phyloP scores from a whole-genome alignment of 2,797 vertebrate genomes.

The Cichlasoma orientale region DNA sequence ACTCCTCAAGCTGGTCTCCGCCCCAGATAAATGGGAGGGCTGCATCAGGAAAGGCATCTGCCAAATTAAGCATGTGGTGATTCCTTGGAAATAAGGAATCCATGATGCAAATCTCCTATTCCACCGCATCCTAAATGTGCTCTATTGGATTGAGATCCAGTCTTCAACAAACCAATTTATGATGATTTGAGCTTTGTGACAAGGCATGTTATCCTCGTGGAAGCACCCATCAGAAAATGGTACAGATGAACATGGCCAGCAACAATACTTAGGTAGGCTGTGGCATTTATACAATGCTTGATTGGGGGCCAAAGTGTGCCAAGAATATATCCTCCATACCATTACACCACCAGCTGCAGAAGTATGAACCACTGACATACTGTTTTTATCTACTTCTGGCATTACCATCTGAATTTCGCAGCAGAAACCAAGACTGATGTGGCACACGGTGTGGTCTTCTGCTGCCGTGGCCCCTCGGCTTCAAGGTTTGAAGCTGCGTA shows the following conservation, averaged over 20 bases:
- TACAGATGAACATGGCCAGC: background rate
- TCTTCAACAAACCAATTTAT: background rate
- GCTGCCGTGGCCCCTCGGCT: background rate
- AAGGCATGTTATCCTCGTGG: rapidly evolving
- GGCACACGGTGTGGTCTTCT: background rate
- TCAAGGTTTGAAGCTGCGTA: no score
- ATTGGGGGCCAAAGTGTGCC: background rate
- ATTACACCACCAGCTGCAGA: background rate
- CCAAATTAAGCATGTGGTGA: no score
- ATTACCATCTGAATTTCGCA: background rate
- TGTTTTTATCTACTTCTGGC: background rate
- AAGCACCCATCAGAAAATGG: background rate
- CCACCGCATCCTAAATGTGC: no score
- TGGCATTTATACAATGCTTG: no score
- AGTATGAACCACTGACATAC: background rate
- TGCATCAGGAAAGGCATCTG: no score
- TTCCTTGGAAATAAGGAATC: no score
- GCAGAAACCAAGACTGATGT: background rate
- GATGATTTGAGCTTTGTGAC: background rate
- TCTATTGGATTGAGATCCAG: background rate
- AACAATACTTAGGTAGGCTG: background rate
- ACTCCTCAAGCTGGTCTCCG: no score
- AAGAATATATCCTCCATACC: background rate
- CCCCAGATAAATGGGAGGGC: no score
- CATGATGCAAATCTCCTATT: no score